Evolutionary conservation across 2,797 vertebrate species (phyloP).

Genomic region (Selene dorsalis): DNA sequence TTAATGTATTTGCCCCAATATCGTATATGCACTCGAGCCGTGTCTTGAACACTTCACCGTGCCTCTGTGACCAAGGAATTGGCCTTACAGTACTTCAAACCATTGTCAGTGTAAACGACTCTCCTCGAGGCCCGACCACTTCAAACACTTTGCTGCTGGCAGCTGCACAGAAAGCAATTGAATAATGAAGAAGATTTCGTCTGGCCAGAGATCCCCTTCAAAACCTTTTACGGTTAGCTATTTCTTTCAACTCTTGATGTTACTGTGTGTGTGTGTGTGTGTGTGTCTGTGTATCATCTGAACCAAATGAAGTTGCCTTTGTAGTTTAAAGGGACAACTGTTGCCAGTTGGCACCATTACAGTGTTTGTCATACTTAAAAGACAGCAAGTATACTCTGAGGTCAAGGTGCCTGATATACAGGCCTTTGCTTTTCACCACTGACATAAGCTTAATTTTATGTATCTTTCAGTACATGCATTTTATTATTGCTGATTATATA

Average conservation of each 20-base stretch:
- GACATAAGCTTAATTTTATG: not conserved
- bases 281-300: constrained; percentile 45
- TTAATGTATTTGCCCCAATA: constrained; percentile 71
- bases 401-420: constrained; percentile 33
- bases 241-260: constrained; percentile 58
- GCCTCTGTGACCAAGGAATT: constrained; percentile 34
- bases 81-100: constrained; percentile 48
- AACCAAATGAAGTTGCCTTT: constrained; percentile 52
- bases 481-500: not conserved
- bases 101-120: constrained; percentile 56
- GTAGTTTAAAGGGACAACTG: constrained; percentile 49
- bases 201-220: constrained; percentile 49
- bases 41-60: constrained; percentile 34
- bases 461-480: too few relatives aligned
- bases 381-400: constrained; percentile 21
- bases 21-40: constrained; percentile 58
- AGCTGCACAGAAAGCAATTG: constrained; percentile 55
- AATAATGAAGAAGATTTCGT: constrained; percentile 66
- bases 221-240: constrained; percentile 58
- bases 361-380: constrained; percentile 46
- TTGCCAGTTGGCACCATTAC: constrained; percentile 36
- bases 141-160: constrained; percentile 69
- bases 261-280: constrained; percentile 44
- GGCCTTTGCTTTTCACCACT: not conserved
- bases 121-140: constrained; percentile 59